Base-by-base conservation (phyloP, 2,888 invertebrate species). In the Xestia sexstrigata region DNA sequence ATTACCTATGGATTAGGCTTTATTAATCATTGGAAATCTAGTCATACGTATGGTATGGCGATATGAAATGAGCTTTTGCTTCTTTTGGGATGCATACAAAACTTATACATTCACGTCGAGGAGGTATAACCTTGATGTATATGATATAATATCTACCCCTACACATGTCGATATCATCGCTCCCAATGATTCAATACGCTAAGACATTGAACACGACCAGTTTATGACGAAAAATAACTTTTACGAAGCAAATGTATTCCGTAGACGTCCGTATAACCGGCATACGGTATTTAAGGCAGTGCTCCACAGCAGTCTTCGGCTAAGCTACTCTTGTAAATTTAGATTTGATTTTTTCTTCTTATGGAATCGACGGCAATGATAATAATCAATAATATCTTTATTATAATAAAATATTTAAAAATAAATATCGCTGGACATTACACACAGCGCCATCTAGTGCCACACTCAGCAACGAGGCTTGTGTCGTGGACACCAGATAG, bases 161-260 rank as follows among this genome's bases (percentile, higher is more conserved):
- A n/a, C 62, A 58, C 49, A 79, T 49, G 49, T 70, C 60, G 60
- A 60, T 65, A 60, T 23, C 49, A 76, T 69, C 65, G 47, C 69
- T 67, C 23, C 63, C 55, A 72, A 85, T 85, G 71, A 81, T 80
- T 85, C 77, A 82, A 76, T 85, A 77, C 70, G 23, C 63, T 74
- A 75, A 81, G 75, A 87, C 82, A 76, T 85, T 81, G 76, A 85
- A 82, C 82, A 74, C 72, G 70, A 77, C 5, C 73, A 85, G 73
- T 86, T 87, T 83, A 86, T 85, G 86, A 87, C 74, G 74, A 78
- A 78, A 87, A 87, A 82, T 82, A 78, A 82, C 80, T 87, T 86
- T 86, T 74, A 84, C 62, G 79, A 78, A 83, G 75, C 60, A 78
- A 85, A 87, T 87, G 73, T 86, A 80, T 85, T 85, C 81, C n/a